A percentile compares a stretch with the other conserved stretches of the same genome.
phyloP scores from a whole-genome alignment of 2,888 invertebrate species.

The Cerastis rubricosa region DNA sequence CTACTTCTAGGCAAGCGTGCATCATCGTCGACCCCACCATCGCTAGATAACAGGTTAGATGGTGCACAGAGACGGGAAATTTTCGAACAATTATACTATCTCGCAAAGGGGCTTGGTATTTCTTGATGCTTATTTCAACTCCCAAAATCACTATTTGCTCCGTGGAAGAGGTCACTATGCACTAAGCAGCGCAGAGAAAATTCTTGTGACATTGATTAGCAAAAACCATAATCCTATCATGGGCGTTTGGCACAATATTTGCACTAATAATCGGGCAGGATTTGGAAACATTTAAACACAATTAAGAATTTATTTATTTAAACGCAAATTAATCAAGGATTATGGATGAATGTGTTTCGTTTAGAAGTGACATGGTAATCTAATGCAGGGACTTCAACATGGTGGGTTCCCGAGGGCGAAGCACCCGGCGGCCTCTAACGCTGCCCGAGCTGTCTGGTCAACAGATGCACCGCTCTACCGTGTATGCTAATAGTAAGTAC shows the following conservation, averaged over 20 bases:
- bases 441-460: constrained; percentile 85
- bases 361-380: not conserved
- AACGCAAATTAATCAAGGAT: not conserved
- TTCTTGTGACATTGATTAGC: not conserved
- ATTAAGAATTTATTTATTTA: not conserved
- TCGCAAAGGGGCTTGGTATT: not conserved
- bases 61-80: not conserved
- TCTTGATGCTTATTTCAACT: constrained; percentile 19
- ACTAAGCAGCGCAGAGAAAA: constrained; percentile 2
- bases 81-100: constrained; percentile 2
- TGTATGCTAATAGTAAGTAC: constrained; percentile 85
- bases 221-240: not conserved
- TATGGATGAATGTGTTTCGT: not conserved
- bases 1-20: constrained; percentile 48
- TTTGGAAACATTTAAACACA: not conserved
- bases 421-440: constrained; percentile 81
- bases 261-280: not conserved
- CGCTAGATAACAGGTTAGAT: constrained; percentile 29
- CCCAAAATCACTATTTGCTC: not conserved
- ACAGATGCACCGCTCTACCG: constrained; percentile 82
- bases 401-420: constrained; percentile 73
- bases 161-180: not conserved
- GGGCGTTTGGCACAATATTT: not conserved
- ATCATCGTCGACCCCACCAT: not conserved
- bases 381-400: constrained; percentile 79